These are phyloP conservation scores for Xanthorhoe designata DNA, from an alignment of 2,888 invertebrate genomes.

Conservation along the genomic window DNA sequence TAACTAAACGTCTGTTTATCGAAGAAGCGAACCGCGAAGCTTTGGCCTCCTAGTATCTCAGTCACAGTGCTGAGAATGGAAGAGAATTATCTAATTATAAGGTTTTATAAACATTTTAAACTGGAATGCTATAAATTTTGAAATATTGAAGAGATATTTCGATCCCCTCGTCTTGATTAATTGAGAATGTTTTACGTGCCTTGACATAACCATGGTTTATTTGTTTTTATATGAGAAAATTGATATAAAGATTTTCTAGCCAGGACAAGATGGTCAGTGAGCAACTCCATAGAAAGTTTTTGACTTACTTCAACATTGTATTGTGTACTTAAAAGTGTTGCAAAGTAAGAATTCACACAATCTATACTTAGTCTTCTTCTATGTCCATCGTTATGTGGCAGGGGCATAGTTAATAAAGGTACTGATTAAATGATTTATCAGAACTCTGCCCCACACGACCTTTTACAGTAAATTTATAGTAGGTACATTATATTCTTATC, in stretches of 20 bases:
- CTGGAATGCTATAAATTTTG: neutral
- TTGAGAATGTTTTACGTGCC: no score
- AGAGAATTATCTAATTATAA: conserved; percentile 40
- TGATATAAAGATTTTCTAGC: no score
- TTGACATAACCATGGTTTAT: no score
- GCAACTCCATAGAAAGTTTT: neutral
- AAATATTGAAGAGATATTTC: neutral
- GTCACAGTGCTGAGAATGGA: conserved; percentile 57
- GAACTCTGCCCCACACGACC: no score
- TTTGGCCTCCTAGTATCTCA: conserved; percentile 46
- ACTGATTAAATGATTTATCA: no score
- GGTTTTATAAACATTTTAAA: conserved; percentile 38
- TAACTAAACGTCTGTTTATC: conserved; percentile 67
- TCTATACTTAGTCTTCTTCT: conserved; percentile 75
- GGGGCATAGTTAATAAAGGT: no score
- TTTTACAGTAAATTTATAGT: no score
- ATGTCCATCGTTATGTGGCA: conserved; percentile 64
- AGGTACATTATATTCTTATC: no score
- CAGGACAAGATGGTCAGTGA: no score
- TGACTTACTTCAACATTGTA: conserved; percentile 17
- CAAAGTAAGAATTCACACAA: neutral
- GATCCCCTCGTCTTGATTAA: no score
- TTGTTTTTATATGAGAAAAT: no score
- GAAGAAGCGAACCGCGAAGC: conserved; percentile 63
- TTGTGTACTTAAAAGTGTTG: conserved; percentile 15